Base-by-base conservation (phyloP, 1,140 invertebrate species). In the Temnothorax longispinosus region DNA sequence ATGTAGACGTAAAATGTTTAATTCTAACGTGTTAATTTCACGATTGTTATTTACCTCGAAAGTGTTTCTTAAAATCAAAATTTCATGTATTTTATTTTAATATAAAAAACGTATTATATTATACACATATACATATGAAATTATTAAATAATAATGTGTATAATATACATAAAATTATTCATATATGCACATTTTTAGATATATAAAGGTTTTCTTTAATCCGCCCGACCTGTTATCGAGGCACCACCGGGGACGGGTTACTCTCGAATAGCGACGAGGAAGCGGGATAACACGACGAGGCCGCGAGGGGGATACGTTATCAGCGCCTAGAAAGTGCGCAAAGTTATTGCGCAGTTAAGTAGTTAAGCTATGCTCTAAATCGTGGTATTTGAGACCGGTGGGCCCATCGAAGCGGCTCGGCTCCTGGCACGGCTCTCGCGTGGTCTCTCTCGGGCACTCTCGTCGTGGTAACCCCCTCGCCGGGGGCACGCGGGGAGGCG, bases 331-430 rank as follows among this genome's bases (percentile, higher is more conserved):
- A 80, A 69, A 80, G 62, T 35, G 44, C 35, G 64, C 62, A 18
- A 80, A 80, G 47, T 93, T 93, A 93, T 89, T 92, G 91, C 92
- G 91, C 91, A 89, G 87, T 92, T 88, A 89, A 89, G 72, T 78
- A 67, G 85, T 87, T 85, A 85, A 88, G 85, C 76, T 87, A 67
- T 90, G 91, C 89, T 92, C 91, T 92, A 89, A 93, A 92, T 92
- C 89, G 92, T 87, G 75, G 64, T 69, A 54, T 82, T 80, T 44
- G 58, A 64, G 54, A 21, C 44, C 13, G 44, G 74, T 65, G 35
- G 71, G n/a, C 18, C 81, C 54, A 84, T 75, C 71, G 81, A 60
- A 77, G 81, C 67, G 72, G 72, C 72, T 72, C 69, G 69, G 41
- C 69, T 84, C 27, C 69, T 58, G 54, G 80, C 56, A 71, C 54